Evolutionary conservation across 2,888 invertebrate species (phyloP), one percentile per base, ranked within the genome.

Genomic region (Tinea semifulvella): DNA sequence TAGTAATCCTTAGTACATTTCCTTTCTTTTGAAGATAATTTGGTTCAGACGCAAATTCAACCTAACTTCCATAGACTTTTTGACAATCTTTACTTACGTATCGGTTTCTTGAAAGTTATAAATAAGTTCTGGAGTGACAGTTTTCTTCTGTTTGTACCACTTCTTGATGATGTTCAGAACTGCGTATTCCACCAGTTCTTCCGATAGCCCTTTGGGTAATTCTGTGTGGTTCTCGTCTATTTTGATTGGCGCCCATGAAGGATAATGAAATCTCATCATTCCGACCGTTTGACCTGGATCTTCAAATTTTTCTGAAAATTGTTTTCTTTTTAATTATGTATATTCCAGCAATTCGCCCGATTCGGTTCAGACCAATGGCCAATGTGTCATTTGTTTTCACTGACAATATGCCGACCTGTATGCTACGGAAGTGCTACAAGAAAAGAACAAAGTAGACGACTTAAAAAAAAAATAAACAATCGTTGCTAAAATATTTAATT

Each of bases 281-380:
- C 65, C 60, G 0, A 50, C 53, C 0, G 54, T 47, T 48, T 74
- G 73, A 0, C 62, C 62, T 0, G 73, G 71, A 19, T 64, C 50
- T 0, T 60, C 49, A 20, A 72, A 74, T 31, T 22, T 61, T 49
- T 63, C 74, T 75, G 59, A 1, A 54, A 58, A 36, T n/a, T n/a
- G n/a, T n/a, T n/a, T n/a, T n/a, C n/a, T n/a, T n/a, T n/a, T n/a
- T n/a, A n/a, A n/a, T n/a, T n/a, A n/a, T n/a, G n/a, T n/a, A n/a
- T n/a, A n/a, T n/a, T n/a, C n/a, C n/a, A n/a, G n/a, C n/a, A n/a
- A n/a, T n/a, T n/a, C n/a, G n/a, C n/a, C n/a, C n/a, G n/a, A n/a
- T n/a, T n/a, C n/a, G n/a, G n/a, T n/a, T n/a, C n/a, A n/a, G n/a
- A n/a, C n/a, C n/a, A n/a, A n/a, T n/a, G n/a, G n/a, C n/a, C n/a